phyloP scores from a whole-genome alignment of 2,797 vertebrate genomes.

The Peromyscus eremicus region DNA sequence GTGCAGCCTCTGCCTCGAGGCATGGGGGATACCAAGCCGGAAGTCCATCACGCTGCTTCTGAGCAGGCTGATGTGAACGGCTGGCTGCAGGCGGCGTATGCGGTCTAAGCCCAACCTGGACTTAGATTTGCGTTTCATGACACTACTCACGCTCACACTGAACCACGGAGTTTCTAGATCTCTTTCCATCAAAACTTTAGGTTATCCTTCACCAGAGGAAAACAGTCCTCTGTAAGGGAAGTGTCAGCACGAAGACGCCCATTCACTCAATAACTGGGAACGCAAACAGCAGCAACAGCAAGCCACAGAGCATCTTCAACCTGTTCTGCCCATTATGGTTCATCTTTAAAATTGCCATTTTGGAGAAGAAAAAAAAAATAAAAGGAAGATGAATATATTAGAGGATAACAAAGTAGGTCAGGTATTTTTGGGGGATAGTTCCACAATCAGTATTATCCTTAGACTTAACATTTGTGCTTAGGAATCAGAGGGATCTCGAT shows the following conservation, averaged over 20 bases:
- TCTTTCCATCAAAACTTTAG: neutral
- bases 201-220: neutral
- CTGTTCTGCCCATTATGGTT: too few relatives aligned
- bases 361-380: neutral
- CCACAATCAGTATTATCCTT: neutral
- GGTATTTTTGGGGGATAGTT: neutral
- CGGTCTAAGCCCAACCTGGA: neutral
- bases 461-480: neutral
- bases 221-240: neutral
- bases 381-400: neutral
- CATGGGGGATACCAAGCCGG: rapidly evolving
- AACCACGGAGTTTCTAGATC: neutral
- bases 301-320: rapidly evolving
- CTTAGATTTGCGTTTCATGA: neutral
- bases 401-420: neutral
- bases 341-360: neutral
- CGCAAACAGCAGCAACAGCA: neutral
- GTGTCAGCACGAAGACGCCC: neutral
- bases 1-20: neutral
- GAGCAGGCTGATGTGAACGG: neutral
- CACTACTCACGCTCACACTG: neutral
- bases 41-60: neutral
- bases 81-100: neutral
- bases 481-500: neutral
- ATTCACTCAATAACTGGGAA: neutral